Percentiles rank a stretch among this genome's conserved stretches.
Evolutionary conservation across 2,888 invertebrate species (phyloP).

Genomic region (Orthonevra nobilis): DNA sequence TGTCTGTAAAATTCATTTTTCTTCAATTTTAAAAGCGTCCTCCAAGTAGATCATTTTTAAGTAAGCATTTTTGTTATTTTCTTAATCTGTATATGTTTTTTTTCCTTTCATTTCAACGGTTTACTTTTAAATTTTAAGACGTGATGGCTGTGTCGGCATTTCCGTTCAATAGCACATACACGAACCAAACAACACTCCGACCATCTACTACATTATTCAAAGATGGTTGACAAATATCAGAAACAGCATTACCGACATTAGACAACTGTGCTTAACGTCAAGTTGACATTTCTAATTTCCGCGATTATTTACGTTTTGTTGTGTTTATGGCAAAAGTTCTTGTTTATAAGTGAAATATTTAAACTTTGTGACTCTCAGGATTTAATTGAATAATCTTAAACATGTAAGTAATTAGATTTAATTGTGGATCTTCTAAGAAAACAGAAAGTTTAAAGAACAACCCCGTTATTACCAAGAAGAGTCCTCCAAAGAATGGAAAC

Average conservation of each 20-base stretch:
- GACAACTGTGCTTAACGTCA: slow-evolving; percentile 4
- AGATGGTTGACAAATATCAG: not conserved
- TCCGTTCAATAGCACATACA: not conserved
- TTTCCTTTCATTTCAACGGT: too few species aligned
- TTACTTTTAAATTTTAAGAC: too few species aligned
- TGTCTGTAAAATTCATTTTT: too few species aligned
- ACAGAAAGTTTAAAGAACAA: not conserved
- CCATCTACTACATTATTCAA: not conserved
- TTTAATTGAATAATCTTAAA: not conserved
- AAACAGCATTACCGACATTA: slow-evolving; percentile 2
- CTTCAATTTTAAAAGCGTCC: too few species aligned
- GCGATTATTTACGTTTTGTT: slow-evolving; percentile 34
- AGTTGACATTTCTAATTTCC: slow-evolving; percentile 2
- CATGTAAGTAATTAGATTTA: slow-evolving; percentile 36
- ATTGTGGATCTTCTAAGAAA: not conserved
- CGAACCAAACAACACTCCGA: slow-evolving; percentile 10
- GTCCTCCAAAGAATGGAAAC: too few species aligned
- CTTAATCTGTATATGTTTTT: too few species aligned
- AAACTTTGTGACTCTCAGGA: not conserved
- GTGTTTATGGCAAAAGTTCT: slow-evolving; percentile 21
- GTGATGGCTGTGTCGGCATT: too few species aligned
- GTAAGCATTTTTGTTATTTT: too few species aligned
- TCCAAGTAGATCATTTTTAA: too few species aligned
- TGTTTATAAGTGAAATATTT: not conserved
- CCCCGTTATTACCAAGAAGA: not conserved